Percentiles rank a stretch among this genome's conserved stretches.
Evolutionary conservation across 2,888 invertebrate genomes (phyloP).

Genomic region (Noctua fimbriata): DNA sequence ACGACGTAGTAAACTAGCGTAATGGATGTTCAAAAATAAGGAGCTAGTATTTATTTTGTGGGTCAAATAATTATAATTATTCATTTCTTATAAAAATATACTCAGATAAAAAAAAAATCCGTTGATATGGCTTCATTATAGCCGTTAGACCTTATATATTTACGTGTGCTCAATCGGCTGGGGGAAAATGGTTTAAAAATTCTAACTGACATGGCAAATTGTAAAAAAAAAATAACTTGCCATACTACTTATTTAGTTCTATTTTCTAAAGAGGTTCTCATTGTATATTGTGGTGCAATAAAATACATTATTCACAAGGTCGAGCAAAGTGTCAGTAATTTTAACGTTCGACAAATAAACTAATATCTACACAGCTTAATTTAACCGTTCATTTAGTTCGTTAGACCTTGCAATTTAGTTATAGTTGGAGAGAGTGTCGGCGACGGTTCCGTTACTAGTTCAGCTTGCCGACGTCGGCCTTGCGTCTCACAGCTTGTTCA

Average conservation of each 20-base stretch:
- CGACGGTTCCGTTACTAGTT: background rate
- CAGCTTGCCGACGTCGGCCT: background rate
- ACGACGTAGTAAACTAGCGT: no score
- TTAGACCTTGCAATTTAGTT: background rate
- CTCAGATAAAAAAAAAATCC: no score
- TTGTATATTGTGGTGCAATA: background rate
- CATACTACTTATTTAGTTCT: no score
- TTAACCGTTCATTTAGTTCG: background rate
- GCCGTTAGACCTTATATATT: background rate
- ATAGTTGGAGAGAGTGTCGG: background rate
- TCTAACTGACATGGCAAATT: background rate
- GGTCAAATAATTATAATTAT: no score
- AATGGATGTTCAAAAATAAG: no score
- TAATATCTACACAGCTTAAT: background rate
- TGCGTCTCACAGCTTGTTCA: background rate
- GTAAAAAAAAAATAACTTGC: no score
- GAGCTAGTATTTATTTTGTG: no score
- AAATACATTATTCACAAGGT: background rate
- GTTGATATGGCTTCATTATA: no score
- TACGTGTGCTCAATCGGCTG: background rate
- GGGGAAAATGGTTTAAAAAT: background rate
- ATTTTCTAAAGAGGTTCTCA: no score
- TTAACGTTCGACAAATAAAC: background rate
- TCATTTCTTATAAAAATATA: no score
- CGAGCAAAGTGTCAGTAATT: background rate